Evolutionary conservation across 2,113 vertebrate species (phyloP).

Genomic region (Rhodinocichla rosea): DNA sequence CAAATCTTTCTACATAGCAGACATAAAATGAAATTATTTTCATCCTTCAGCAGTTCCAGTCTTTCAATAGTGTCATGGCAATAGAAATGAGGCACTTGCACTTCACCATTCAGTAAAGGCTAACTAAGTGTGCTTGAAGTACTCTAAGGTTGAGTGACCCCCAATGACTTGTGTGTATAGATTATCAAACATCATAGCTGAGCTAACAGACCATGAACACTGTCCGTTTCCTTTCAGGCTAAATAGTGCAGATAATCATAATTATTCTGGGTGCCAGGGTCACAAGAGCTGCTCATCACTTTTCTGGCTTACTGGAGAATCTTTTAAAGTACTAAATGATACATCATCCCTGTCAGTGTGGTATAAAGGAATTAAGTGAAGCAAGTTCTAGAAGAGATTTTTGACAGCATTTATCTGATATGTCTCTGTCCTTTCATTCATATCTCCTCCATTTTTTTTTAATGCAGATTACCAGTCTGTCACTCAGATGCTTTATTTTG

Average conservation of each 20-base stretch:
- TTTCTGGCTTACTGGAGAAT: constrained; percentile 66
- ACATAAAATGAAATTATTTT: constrained; percentile 52
- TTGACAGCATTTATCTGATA: constrained; percentile 61
- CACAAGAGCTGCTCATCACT: constrained; percentile 67
- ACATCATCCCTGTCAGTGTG: constrained; percentile 68
- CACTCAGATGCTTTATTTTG: constrained; percentile 23
- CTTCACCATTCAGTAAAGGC: constrained; percentile 51
- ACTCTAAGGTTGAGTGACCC: constrained; percentile 64
- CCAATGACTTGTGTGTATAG: constrained; percentile 64
- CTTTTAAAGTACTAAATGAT: constrained; percentile 72
- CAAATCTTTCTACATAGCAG: constrained; percentile 20
- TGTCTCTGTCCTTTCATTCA: constrained; percentile 57
- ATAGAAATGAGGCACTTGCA: constrained; percentile 29
- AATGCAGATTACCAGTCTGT: constrained; percentile 29
- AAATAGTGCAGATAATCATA: constrained; percentile 76
- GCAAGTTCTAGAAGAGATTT: constrained; percentile 65
- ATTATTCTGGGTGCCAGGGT: constrained; percentile 70
- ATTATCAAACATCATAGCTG: constrained; percentile 72
- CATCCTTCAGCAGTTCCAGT: constrained; percentile 32
- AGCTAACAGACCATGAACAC: constrained; percentile 69
- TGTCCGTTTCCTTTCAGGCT: constrained; percentile 67
- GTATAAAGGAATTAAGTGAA: constrained; percentile 73
- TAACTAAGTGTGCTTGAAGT: constrained; percentile 62
- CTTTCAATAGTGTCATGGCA: constrained; percentile 1
- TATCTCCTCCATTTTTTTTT: neutral